These are phyloP conservation scores for Tridacna gigas DNA, from an alignment of 2,888 invertebrate genomes.

Conservation along the genomic window DNA sequence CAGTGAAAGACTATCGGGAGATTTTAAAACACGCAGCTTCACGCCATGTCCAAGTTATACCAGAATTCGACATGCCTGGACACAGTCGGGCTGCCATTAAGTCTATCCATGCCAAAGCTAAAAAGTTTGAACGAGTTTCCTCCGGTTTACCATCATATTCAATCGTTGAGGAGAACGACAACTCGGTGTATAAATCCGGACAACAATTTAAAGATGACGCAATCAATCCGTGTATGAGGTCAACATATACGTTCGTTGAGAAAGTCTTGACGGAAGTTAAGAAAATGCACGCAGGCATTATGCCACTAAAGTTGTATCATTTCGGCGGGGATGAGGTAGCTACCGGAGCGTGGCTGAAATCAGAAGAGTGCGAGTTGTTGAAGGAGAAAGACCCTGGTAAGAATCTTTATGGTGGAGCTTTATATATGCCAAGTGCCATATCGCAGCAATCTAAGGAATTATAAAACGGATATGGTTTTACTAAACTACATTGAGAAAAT, in stretches of 20 bases:
- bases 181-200: conserved; percentile 72
- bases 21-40: conserved; percentile 77
- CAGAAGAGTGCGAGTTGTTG: conserved; percentile 1
- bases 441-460: no score
- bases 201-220: conserved; percentile 80
- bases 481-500: no score
- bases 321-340: conserved; percentile 81
- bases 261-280: conserved; percentile 69
- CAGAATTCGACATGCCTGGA: conserved; percentile 83
- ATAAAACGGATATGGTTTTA: no score
- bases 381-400: conserved; percentile 10
- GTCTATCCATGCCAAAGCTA: conserved; percentile 74
- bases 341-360: conserved; percentile 66
- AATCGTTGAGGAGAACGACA: conserved; percentile 68
- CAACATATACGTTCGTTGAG: conserved; percentile 77
- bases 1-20: conserved; percentile 77
- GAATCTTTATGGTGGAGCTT: background rate
- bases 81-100: conserved; percentile 80
- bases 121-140: conserved; percentile 47
- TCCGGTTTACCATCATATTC: conserved; percentile 66
- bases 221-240: conserved; percentile 80
- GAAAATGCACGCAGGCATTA: conserved; percentile 70
- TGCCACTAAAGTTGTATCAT: conserved; percentile 73
- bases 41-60: conserved; percentile 79
- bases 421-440: no score